Evolutionary conservation across 1,140 invertebrate genomes (phyloP), one percentile per base, ranked within the genome.

Genomic region (Bombus vancouverensis): DNA sequence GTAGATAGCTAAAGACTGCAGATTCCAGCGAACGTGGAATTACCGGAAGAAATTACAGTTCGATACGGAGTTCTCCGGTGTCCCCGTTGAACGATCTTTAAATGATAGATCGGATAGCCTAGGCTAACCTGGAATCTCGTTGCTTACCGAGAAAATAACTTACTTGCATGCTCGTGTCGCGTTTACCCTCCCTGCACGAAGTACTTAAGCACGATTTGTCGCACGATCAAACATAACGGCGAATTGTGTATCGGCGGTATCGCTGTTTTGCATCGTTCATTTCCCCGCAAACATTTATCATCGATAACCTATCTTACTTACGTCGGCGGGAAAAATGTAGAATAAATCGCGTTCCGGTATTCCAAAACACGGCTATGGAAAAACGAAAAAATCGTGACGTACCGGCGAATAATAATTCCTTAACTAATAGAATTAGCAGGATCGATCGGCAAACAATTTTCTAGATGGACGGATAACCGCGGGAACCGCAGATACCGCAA

Each of bases 61-160:
- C 59, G 59, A 62, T 62, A 62, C 28, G 0, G 3, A 12, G 59
- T n/a, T n/a, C 59, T 62, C 28, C 28, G 28, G 10, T 62, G 59
- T 62, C 59, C 28, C 28, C 28, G 59, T 62, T 62, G 59, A 62
- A 62, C 59, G 59, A 62, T 62, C 59, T 62, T 62, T 62, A 62
- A 62, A 62, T 62, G 59, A 62, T 62, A 62, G 59, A 62, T 62
- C 25, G 53, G 18, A 25, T 34, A n/a, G 8, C 18, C 13, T 22
- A 15, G 25, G 12, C 32, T 65, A 59, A 59, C 37, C 44, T 42
- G n/a, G 53, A 37, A 68, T 68, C 66, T 34, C 34, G 32, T 22
- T 53, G 47, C 47, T 53, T 68, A 34, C 32, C 66, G 66, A 44
- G 81, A 87, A 89, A 87, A 88, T 87, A 87, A 84, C 71, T 62